Percentiles rank a stretch among this genome's conserved stretches.
These are phyloP conservation scores for Limanda limanda DNA, from an alignment of 2,113 vertebrate species.

Conservation along the genomic window DNA sequence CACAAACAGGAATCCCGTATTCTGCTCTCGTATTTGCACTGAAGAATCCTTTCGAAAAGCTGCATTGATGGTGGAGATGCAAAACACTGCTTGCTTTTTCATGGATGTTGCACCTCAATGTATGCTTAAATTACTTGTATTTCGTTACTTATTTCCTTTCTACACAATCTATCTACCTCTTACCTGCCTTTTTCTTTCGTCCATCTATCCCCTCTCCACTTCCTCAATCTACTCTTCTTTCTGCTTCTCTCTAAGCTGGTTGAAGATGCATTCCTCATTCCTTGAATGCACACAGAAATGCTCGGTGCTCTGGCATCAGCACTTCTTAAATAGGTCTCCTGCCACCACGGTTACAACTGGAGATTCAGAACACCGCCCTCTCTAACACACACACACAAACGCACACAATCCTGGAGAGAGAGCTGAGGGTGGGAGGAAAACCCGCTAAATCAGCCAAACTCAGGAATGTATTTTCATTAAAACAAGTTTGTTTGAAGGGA, in stretches of 20 bases:
- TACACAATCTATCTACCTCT: background rate
- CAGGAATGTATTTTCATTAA: slow-evolving; percentile 81
- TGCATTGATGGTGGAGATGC: background rate
- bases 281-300: slow-evolving; percentile 74
- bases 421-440: slow-evolving; percentile 66
- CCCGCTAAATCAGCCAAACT: slow-evolving; percentile 72
- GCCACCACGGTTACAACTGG: slow-evolving; percentile 44
- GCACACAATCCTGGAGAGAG: slow-evolving; percentile 27
- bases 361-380: slow-evolving; percentile 29
- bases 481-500: slow-evolving; percentile 79
- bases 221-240: slow-evolving; percentile 6
- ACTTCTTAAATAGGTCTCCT: slow-evolving; percentile 74
- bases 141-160: background rate
- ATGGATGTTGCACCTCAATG: background rate
- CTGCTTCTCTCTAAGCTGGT: slow-evolving; percentile 54
- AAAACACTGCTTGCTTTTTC: background rate
- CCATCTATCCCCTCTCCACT: background rate
- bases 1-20: background rate
- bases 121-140: background rate
- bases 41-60: background rate
- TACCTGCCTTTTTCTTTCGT: background rate
- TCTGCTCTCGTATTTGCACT: background rate
- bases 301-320: slow-evolving; percentile 72
- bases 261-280: slow-evolving; percentile 66
- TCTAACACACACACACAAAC: slow-evolving; percentile 2